Evolutionary conservation across 2,113 vertebrate species (phyloP).

Genomic region (Ia io): DNA sequence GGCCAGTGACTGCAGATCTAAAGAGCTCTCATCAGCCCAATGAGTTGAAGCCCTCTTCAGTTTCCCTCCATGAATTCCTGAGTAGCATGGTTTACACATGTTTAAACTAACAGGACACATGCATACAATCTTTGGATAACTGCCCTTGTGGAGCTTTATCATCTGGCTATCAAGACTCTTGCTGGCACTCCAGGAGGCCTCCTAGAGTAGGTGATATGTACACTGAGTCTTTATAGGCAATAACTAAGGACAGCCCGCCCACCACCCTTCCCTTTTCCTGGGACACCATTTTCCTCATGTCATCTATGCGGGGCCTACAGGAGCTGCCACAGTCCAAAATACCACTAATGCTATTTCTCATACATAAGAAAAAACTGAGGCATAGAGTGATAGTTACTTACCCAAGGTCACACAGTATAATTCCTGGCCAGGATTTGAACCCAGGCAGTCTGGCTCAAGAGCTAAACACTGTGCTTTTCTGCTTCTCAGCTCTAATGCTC

Average conservation of each 20-base stretch:
- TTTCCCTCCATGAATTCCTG: neutral
- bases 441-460: neutral
- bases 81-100: neutral
- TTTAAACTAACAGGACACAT: neutral
- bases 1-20: neutral
- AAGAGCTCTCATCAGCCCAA: neutral
- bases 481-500: neutral
- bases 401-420: neutral
- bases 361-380: neutral
- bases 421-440: neutral
- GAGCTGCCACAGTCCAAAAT: neutral
- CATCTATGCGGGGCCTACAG: neutral
- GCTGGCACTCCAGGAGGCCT: neutral
- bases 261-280: neutral
- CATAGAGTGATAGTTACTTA: neutral
- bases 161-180: neutral
- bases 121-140: neutral
- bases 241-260: neutral
- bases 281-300: neutral
- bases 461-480: neutral
- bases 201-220: neutral
- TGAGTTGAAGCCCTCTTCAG: neutral
- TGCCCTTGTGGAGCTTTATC: neutral
- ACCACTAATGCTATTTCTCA: too few relatives aligned
- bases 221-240: neutral